Base-by-base conservation (phyloP, 1,140 invertebrate genomes). In the Centruroides sculpturatus region DNA sequence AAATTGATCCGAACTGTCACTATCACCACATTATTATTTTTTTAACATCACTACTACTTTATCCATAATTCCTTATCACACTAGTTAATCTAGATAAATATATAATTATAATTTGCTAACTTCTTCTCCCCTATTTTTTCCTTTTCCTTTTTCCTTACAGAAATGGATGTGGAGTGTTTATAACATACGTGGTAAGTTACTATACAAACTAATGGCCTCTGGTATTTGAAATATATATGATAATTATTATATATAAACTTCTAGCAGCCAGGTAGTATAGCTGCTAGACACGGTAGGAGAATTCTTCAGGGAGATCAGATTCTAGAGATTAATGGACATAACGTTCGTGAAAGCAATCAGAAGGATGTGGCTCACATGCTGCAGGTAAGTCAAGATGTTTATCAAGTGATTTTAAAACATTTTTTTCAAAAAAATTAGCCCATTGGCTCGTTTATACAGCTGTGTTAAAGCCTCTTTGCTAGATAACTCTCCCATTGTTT, bases 311-410 rank as follows among this genome's bases (percentile, higher is more conserved):
- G 69, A 3, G 69, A 70, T 57, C 65, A 67, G 50, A 68, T 70
- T 34, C 55, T 69, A n/a, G 69, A 70, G 59, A 66, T 70, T 47
- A 70, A 70, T 64, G 69, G 68, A 10, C 66, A 68, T 56, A 69
- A 66, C 59, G 66, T 70, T 12, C 57, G 64, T 12, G 65, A 67
- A 47, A 64, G 57, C 41, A 67, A 70, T 59, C 69, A 70, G 50
- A 68, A 70, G 48, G 69, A 70, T 50, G 66, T 70, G 4, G 63
- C 66, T n/a, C 50, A 64, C n/a, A 67, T 65, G 53, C 62, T 70
- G 10, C 64, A 66, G 59, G 61, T 67, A 13, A n/a, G 50, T 6
- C 3, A 12, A 10, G 55, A 23, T 23, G 23, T 23, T 23, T 23
- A 23, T 23, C 23, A 23, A 1, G 23, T 2, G 23, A 23, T 23